Evolutionary conservation across 2,113 vertebrate species (phyloP).

Genomic region (Noctilio leporinus): DNA sequence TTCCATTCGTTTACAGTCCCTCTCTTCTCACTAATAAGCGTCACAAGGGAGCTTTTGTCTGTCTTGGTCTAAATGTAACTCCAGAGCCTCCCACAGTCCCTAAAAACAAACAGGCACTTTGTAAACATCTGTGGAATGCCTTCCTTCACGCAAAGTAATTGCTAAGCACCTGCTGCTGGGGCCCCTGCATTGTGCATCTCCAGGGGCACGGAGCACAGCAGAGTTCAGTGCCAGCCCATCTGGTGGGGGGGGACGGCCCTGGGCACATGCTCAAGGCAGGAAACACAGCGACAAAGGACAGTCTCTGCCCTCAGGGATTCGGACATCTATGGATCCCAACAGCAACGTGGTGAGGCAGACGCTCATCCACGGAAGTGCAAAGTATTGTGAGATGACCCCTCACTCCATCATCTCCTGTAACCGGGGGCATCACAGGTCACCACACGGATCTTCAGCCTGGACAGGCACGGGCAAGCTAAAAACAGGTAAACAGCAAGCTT

Average conservation of each 20-base stretch:
- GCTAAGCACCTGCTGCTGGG: neutral
- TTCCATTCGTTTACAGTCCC: neutral
- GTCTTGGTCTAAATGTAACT: neutral
- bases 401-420: rapidly evolving
- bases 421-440: neutral
- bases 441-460: neutral
- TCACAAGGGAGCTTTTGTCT: neutral
- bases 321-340: neutral
- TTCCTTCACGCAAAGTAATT: neutral
- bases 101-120: neutral
- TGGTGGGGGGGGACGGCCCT: too few relatives aligned
- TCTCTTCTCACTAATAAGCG: neutral
- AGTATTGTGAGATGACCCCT: too few relatives aligned
- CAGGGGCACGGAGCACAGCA: neutral
- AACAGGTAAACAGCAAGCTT: neutral
- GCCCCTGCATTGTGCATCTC: neutral
- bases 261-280: neutral
- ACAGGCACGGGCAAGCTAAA: neutral
- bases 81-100: neutral
- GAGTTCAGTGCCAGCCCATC: too few relatives aligned
- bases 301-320: neutral
- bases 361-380: neutral
- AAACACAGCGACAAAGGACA: neutral
- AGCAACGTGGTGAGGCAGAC: too few relatives aligned
- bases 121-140: neutral